Conservation (phyloP, 2,113 vertebrate species). For the Pao palembangensis region DNA sequence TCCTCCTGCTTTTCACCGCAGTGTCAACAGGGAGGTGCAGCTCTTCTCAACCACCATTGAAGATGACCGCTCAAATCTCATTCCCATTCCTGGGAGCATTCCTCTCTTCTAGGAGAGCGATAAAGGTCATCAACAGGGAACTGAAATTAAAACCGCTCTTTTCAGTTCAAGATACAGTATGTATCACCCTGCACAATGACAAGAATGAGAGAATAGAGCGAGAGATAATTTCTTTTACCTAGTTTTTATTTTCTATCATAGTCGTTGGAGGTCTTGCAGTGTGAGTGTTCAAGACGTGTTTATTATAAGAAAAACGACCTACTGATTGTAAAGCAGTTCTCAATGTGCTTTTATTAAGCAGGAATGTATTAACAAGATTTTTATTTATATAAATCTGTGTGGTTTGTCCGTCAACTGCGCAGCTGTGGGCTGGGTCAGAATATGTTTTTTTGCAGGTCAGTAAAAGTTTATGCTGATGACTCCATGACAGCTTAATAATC, state of each 20-base stretch:
- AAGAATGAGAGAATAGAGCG: constrained; percentile 45
- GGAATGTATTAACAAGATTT: too few relatives aligned
- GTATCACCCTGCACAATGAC: constrained; percentile 22
- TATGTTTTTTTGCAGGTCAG: not conserved
- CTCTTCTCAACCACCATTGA: constrained; percentile 2
- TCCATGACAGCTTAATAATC: not conserved
- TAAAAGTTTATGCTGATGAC: too few relatives aligned
- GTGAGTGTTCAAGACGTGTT: too few relatives aligned
- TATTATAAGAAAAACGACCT: too few relatives aligned
- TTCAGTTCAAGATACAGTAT: constrained; percentile 58
- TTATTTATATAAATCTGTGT: too few relatives aligned
- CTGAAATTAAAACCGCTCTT: constrained; percentile 61
- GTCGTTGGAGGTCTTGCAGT: too few relatives aligned
- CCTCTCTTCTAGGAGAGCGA: constrained; percentile 26
- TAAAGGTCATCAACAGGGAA: constrained; percentile 40
- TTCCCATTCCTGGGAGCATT: constrained; percentile 47
- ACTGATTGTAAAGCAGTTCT: too few relatives aligned
- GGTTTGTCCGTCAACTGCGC: too few relatives aligned
- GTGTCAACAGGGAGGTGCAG: constrained; percentile 14
- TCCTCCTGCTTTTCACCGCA: constrained; percentile 16
- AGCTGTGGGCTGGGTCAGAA: constrained; percentile 12
- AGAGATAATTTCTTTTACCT: too few relatives aligned
- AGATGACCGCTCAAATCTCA: constrained; percentile 46
- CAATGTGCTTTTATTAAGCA: too few relatives aligned
- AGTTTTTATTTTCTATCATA: too few relatives aligned